phyloP scores from a whole-genome alignment of 1,140 invertebrate species.

The Pogonomyrmex barbatus region DNA sequence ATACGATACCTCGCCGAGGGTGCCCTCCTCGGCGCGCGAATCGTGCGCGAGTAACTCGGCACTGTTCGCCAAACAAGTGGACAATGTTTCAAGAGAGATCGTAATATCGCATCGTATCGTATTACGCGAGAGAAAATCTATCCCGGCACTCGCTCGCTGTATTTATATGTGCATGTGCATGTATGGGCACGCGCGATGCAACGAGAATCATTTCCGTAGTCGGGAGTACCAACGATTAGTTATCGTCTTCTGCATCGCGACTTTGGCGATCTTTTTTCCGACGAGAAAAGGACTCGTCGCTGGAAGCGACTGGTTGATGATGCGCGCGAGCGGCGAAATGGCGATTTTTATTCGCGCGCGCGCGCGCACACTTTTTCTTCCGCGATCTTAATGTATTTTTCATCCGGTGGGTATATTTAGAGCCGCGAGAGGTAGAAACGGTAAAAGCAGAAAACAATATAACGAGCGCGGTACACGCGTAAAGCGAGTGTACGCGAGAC shows the following conservation, averaged over 20 bases:
- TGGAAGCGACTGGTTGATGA: background rate
- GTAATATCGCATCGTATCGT: conserved; percentile 45
- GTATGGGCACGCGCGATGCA: background rate
- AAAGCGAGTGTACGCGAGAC: background rate
- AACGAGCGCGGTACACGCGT: background rate
- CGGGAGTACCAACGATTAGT: conserved; percentile 2
- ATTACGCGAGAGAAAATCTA: conserved; percentile 45
- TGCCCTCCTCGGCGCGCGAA: background rate
- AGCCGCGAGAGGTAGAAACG: conserved; percentile 19
- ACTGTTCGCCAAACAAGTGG: conserved; percentile 17
- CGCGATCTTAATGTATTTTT: conserved; percentile 15
- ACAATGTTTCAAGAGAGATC: conserved; percentile 53
- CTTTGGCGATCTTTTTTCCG: background rate
- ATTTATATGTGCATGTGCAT: background rate
- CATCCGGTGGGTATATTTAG: conserved; percentile 35
- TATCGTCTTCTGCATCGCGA: background rate
- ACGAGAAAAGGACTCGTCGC: no score
- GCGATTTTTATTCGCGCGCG: background rate
- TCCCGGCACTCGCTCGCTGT: background rate
- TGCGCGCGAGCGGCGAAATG: background rate
- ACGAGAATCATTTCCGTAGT: conserved; percentile 47
- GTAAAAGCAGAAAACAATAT: conserved; percentile 51
- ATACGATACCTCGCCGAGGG: conserved; percentile 14
- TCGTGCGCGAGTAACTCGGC: conserved; percentile 31
- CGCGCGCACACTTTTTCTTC: background rate